Base-by-base conservation (phyloP, 2,113 vertebrate genomes). In the Brachyistius frenatus region DNA sequence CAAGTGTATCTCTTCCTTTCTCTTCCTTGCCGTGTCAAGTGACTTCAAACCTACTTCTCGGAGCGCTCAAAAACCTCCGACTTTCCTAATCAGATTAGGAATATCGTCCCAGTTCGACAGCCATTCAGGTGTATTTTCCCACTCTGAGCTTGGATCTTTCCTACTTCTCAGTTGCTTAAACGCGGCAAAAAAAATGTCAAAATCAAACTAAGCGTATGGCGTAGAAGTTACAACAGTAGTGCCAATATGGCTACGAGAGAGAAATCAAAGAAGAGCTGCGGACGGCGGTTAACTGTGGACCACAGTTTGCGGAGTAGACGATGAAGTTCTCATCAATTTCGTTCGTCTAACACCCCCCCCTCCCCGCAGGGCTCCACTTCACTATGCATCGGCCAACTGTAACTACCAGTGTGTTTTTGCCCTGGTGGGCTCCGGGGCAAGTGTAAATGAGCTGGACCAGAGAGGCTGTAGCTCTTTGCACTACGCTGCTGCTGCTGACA, bases 391-490 rank as follows among this genome's bases (percentile, higher is more conserved):
- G 73, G 97, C 97, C 92, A 98, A 98, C 93, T 99, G 97, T 93
- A 97, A 99, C 94, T 98, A 97, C 93, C 97, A 98, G 95, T 98
- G 97, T 95, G 95, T 99, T 92, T 98, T 99, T 94, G 97, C 97
- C 85, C 94, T 99, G 94, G 97, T 99, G 95, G 97, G 97, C 63
- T 99, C 97, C 6, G 98, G 98, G 87, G 97, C 97, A 55, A 97
- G 97, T 80, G 95, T 99, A 86, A 98, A 98, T 66, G 97, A 99
- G 91, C 95, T 97, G 81, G 98, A 99, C 89, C 95, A 97, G 91
- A 94, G 96, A 90, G 97, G 98, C 80, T 99, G 98, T 90, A 96
- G 96, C 78, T 96, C 98, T 67, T 93, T 99, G 88, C 98, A 99
- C 94, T 99, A 99, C 81, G 96, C 97, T 73, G 96, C 98, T 73